These are phyloP conservation scores for Gymnosoma rotundatum DNA, from an alignment of 2,888 invertebrate species.

Conservation along the genomic window DNA sequence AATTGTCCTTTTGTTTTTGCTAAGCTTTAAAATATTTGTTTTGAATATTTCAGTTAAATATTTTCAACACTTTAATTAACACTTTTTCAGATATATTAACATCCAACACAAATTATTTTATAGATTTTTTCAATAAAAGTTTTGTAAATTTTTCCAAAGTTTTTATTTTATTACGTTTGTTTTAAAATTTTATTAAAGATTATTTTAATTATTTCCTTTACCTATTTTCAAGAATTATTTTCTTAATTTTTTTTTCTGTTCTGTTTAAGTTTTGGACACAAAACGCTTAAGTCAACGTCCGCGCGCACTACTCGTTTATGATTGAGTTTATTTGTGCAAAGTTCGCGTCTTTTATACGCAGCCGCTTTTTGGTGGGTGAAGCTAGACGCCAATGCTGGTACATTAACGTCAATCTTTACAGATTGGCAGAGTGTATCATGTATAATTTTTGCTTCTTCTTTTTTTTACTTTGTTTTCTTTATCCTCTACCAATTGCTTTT, in stretches of 20 bases:
- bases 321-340: constrained; percentile 67
- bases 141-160: neutral
- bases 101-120: constrained; percentile 23
- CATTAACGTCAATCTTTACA: constrained; percentile 62
- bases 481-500: neutral
- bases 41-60: neutral
- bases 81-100: neutral
- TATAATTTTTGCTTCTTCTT: constrained; percentile 33
- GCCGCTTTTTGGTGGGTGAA: constrained; percentile 70
- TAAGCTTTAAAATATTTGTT: constrained; percentile 1
- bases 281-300: constrained; percentile 64
- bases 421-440: constrained; percentile 53
- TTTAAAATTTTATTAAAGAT: neutral
- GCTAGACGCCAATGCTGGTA: constrained; percentile 51
- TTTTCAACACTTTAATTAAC: constrained; percentile 18
- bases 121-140: neutral
- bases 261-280: constrained; percentile 11
- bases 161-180: constrained; percentile 3
- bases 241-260: constrained; percentile 32
- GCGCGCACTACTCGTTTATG: constrained; percentile 68
- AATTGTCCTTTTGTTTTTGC: neutral
- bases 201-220: constrained; percentile 50
- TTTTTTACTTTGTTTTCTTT: constrained; percentile 31
- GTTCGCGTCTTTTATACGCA: constrained; percentile 71
- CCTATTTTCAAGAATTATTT: constrained; percentile 59